A percentile compares a stretch with the other conserved stretches of the same genome.
phyloP scores from a whole-genome alignment of 1,140 invertebrate species.

The Marisa cornuarietis region DNA sequence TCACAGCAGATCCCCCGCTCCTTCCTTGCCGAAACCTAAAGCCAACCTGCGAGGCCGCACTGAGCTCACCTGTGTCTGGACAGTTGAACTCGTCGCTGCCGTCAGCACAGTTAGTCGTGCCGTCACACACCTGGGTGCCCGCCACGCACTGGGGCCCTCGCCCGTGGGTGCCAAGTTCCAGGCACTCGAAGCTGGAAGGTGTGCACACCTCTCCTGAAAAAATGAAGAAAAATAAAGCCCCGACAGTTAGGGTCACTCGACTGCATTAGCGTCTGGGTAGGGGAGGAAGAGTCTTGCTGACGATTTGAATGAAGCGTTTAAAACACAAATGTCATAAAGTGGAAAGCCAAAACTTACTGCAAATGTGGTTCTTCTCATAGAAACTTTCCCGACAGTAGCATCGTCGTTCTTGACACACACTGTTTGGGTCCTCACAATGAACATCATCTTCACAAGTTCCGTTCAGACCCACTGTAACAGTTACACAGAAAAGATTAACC shows the following conservation, averaged over 20 bases:
- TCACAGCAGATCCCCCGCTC: too few species aligned
- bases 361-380: slow-evolving; percentile 30
- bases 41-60: too few species aligned
- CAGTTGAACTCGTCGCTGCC: slow-evolving; percentile 65
- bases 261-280: too few species aligned
- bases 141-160: slow-evolving; percentile 84
- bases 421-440: slow-evolving; percentile 37
- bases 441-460: slow-evolving; percentile 20
- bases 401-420: slow-evolving; percentile 17
- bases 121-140: slow-evolving; percentile 95
- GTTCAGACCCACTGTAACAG: slow-evolving; percentile 28
- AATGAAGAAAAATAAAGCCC: background rate
- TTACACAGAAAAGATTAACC: background rate
- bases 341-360: slow-evolving; percentile 29
- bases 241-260: too few species aligned
- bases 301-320: too few species aligned
- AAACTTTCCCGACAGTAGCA: slow-evolving; percentile 25
- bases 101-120: slow-evolving; percentile 91
- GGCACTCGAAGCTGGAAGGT: slow-evolving; percentile 61
- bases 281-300: too few species aligned
- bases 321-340: slow-evolving; percentile 4
- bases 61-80: slow-evolving; percentile 19
- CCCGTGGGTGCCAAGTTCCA: slow-evolving; percentile 36
- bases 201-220: slow-evolving; percentile 40
- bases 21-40: too few species aligned